Percentiles rank a stretch among this genome's conserved stretches.
Conservation (phyloP, 2,113 vertebrate genomes). For the Siniperca knerii region DNA sequence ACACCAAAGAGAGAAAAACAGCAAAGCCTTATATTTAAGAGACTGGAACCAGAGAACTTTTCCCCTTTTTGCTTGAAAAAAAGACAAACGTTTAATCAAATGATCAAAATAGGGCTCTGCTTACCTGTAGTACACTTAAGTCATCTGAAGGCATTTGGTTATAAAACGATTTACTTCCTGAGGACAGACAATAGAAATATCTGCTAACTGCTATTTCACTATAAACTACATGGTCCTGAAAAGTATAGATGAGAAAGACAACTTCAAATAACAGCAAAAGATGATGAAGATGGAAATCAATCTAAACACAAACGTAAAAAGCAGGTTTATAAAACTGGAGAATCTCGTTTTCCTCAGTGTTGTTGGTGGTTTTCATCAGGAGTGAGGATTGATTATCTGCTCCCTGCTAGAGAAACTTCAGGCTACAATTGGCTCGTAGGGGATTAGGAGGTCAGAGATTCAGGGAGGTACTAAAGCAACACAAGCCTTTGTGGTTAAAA, state of each 20-base stretch:
- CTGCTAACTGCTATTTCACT: too few relatives aligned
- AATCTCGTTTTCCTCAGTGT: background rate
- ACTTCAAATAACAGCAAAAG: background rate
- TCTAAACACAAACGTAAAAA: background rate
- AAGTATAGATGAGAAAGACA: too few relatives aligned
- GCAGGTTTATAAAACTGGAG: background rate
- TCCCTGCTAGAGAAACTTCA: constrained; percentile 13
- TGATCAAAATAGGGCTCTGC: too few relatives aligned
- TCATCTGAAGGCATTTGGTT: too few relatives aligned
- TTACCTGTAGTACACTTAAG: too few relatives aligned
- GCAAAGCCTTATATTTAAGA: too few relatives aligned
- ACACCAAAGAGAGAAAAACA: background rate
- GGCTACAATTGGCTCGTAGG: background rate
- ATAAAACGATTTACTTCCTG: too few relatives aligned
- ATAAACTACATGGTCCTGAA: too few relatives aligned
- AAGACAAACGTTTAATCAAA: too few relatives aligned
- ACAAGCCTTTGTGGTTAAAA: background rate
- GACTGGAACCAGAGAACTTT: too few relatives aligned
- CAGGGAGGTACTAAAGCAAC: constrained; percentile 3
- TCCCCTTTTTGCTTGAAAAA: too few relatives aligned
- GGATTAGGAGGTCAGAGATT: constrained; percentile 36
- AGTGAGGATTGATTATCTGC: background rate
- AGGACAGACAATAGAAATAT: too few relatives aligned
- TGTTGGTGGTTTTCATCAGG: background rate
- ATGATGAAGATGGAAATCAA: background rate